phyloP scores from a whole-genome alignment of 2,888 invertebrate genomes.

The Cloeon dipterum region DNA sequence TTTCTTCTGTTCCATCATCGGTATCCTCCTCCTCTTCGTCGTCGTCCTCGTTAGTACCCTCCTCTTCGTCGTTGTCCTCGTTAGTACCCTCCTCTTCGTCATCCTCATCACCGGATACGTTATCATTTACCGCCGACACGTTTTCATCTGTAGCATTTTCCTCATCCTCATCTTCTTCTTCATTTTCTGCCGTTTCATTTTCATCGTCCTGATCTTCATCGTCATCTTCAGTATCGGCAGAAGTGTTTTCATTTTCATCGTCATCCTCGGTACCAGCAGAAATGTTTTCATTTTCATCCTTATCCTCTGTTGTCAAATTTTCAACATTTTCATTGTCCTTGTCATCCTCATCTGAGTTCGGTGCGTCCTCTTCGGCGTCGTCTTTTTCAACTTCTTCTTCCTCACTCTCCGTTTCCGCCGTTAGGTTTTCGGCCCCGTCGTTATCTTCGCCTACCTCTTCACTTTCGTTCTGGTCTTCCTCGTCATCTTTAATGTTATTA shows the following conservation, averaged over 20 bases:
- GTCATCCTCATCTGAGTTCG: slow-evolving; percentile 7
- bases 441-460: slow-evolving; percentile 4
- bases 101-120: slow-evolving; percentile 7
- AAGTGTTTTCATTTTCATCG: slow-evolving; percentile 6
- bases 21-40: slow-evolving; percentile 7
- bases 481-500: slow-evolving; percentile 4
- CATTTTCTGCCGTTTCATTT: slow-evolving; percentile 6
- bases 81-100: slow-evolving; percentile 6
- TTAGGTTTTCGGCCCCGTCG: slow-evolving; percentile 5
- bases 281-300: slow-evolving; percentile 9
- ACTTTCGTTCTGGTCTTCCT: neutral
- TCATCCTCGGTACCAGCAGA: slow-evolving; percentile 10
- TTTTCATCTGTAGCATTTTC: slow-evolving; percentile 4
- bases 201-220: slow-evolving; percentile 4
- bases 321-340: slow-evolving; percentile 6
- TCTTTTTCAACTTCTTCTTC: too few species aligned
- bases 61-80: slow-evolving; percentile 10
- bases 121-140: slow-evolving; percentile 6
- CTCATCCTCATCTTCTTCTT: slow-evolving; percentile 2
- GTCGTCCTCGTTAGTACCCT: slow-evolving; percentile 7
- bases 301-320: slow-evolving; percentile 5
- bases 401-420: slow-evolving; percentile 6
- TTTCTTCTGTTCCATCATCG: slow-evolving; percentile 4
- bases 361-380: slow-evolving; percentile 7
- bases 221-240: neutral